Base-by-base conservation (phyloP, 2,888 invertebrate genomes). In the Rhimphoctona megacephalus region DNA sequence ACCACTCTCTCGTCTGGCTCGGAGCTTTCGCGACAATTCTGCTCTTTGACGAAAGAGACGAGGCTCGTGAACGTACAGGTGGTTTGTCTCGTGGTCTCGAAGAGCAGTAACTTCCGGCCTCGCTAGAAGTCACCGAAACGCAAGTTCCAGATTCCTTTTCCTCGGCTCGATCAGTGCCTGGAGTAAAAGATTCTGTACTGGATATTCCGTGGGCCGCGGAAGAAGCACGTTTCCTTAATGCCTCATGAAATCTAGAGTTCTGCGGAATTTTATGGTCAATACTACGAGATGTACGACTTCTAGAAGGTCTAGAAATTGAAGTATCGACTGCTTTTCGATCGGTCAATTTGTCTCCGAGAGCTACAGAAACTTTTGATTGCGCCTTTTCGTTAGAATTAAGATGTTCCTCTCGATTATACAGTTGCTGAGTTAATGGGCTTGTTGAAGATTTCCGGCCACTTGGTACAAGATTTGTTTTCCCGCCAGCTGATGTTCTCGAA, bases 111-210 rank as follows among this genome's bases (percentile, higher is more conserved):
- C 89, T 91, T 11, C 79, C 89, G 7, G 88, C 84, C 39, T 90
- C 92, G 85, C 91, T 89, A 7, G 90, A 89, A 39, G 89, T 92
- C 36, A 49, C 72, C 61, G 91, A 91, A 25, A 87, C 83, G 36
- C 87, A 89, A 61, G 86, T 89, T 25, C 69, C 69, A 25, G 88
- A 89, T 64, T 88, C 88, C 17, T 69, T 66, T 6, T 87, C 87
- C 7, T 73, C 86, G 8, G n/a, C n/a, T n/a, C 64, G 85, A 57
- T 90, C 88, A 49, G 70, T 69, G 25, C 33, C 83, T 6, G 64
- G 78, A 43, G 49, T 70, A 4, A 86, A 76, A 11, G 86, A 81
- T 39, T 86, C 87, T 22, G 61, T 64, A n/a, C 81, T 83, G 19
- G 83, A 81, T 79, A 64, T 86, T 8, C 78, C 84, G 5, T 39